phyloP scores from a whole-genome alignment of 2,888 invertebrate species.

The Conus canariensis region DNA sequence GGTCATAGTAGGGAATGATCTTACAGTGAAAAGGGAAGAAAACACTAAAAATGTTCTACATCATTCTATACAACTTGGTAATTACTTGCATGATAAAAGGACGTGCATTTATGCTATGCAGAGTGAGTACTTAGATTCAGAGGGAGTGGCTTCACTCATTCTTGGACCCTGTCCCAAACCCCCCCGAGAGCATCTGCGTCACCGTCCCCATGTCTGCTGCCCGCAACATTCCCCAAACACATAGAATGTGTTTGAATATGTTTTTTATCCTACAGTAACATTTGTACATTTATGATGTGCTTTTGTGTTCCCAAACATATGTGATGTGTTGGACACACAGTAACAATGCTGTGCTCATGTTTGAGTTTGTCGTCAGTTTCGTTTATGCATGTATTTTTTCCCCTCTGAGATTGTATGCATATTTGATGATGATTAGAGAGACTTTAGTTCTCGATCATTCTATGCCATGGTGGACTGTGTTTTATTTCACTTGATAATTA shows the following conservation, averaged over 20 bases:
- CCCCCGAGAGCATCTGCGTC: constrained; percentile 17
- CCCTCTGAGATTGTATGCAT: neutral
- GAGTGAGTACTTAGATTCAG: constrained; percentile 19
- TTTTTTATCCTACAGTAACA: neutral
- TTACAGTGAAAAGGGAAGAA: too few species aligned
- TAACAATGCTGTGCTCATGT: neutral
- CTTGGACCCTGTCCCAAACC: neutral
- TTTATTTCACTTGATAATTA: neutral
- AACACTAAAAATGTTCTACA: too few species aligned
- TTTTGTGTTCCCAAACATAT: neutral
- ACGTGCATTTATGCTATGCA: neutral
- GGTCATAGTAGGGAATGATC: too few species aligned
- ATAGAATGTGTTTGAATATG: constrained; percentile 5
- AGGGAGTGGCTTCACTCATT: constrained; percentile 9
- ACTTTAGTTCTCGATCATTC: neutral
- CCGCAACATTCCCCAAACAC: constrained; percentile 37
- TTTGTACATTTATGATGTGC: neutral
- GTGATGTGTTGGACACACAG: neutral
- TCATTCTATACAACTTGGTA: too few species aligned
- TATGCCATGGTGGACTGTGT: neutral
- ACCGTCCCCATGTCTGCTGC: constrained; percentile 33
- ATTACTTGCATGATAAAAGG: too few species aligned
- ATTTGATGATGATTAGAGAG: neutral
- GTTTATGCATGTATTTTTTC: neutral
- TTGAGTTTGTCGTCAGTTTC: neutral